These are phyloP conservation scores for Zaprionus gabonicus DNA, from an alignment of 1,140 invertebrate species.

Conservation along the genomic window DNA sequence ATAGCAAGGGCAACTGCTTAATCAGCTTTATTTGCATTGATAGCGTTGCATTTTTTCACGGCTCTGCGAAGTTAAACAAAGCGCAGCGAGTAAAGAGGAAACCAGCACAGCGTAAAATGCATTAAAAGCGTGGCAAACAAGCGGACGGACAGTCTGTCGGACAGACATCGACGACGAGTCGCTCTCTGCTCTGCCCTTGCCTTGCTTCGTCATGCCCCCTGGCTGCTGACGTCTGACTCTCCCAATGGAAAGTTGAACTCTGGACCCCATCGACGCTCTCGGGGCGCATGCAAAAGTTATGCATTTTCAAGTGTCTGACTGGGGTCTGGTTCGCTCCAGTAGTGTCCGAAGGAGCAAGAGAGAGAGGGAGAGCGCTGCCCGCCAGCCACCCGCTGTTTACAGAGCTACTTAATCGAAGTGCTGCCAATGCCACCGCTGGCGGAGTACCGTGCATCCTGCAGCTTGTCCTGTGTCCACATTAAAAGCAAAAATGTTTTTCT, in stretches of 20 bases:
- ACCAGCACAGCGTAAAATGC: slow-evolving; percentile 71
- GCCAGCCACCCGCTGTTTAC: slow-evolving; percentile 65
- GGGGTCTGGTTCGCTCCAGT: slow-evolving; percentile 32
- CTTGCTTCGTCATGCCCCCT: not conserved
- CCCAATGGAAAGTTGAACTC: slow-evolving; percentile 33
- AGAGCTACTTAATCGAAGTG: slow-evolving; percentile 81
- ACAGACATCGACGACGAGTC: not conserved
- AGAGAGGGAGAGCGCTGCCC: not conserved
- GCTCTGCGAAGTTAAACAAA: slow-evolving; percentile 43
- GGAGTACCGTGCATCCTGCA: slow-evolving; percentile 42
- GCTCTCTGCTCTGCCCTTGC: not conserved
- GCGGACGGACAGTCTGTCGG: slow-evolving; percentile 11
- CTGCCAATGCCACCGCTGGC: slow-evolving; percentile 59
- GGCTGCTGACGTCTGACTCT: slow-evolving; percentile 2
- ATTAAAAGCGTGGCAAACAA: slow-evolving; percentile 79
- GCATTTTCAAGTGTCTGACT: slow-evolving; percentile 72
- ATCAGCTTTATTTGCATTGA: slow-evolving; percentile 77
- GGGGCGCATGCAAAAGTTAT: slow-evolving; percentile 62
- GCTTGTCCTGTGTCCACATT: slow-evolving; percentile 47
- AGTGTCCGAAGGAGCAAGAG: slow-evolving; percentile 11
- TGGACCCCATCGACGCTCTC: slow-evolving; percentile 22
- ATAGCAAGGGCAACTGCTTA: slow-evolving; percentile 51
- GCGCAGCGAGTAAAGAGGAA: slow-evolving; percentile 44
- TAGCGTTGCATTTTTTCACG: slow-evolving; percentile 66
- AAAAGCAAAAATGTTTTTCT: slow-evolving; percentile 71